phyloP scores from a whole-genome alignment of 2,888 invertebrate genomes.

The Agrotis clavis region DNA sequence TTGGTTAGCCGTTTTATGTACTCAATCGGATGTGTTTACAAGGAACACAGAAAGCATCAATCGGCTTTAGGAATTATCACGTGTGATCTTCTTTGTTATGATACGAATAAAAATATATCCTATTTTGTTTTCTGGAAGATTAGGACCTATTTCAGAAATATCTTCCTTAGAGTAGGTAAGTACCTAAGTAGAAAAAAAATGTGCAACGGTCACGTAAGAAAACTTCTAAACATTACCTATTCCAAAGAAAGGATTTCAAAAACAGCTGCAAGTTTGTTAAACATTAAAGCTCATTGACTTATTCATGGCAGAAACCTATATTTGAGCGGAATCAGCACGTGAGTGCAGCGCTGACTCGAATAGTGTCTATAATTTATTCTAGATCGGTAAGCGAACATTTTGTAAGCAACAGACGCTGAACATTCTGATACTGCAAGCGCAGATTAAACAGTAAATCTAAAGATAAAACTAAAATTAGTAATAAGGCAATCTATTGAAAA shows the following conservation, averaged over 20 bases:
- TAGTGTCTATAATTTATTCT: conserved; percentile 24
- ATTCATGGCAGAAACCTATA: conserved; percentile 25
- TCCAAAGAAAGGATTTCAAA: not conserved
- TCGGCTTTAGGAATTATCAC: conserved; percentile 4
- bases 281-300: conserved; percentile 25
- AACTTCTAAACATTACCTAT: not conserved
- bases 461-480: not conserved
- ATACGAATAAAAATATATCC: not conserved
- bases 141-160: not conserved
- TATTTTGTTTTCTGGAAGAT: not conserved
- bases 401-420: conserved; percentile 15
- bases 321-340: conserved; percentile 22
- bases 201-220: not conserved
- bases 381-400: conserved; percentile 7
- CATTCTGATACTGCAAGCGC: not conserved
- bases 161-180: too few species aligned
- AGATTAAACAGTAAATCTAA: not conserved
- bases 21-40: conserved; percentile 31
- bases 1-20: conserved; percentile 29
- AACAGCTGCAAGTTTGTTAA: conserved; percentile 7
- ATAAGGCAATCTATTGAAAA: not conserved
- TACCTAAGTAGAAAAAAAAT: not conserved
- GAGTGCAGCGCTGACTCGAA: conserved; percentile 27
- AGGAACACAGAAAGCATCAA: conserved; percentile 17
- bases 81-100: conserved; percentile 8